Conservation (phyloP, 2,797 vertebrate genomes). For the Neosilurus hyrtlii region DNA sequence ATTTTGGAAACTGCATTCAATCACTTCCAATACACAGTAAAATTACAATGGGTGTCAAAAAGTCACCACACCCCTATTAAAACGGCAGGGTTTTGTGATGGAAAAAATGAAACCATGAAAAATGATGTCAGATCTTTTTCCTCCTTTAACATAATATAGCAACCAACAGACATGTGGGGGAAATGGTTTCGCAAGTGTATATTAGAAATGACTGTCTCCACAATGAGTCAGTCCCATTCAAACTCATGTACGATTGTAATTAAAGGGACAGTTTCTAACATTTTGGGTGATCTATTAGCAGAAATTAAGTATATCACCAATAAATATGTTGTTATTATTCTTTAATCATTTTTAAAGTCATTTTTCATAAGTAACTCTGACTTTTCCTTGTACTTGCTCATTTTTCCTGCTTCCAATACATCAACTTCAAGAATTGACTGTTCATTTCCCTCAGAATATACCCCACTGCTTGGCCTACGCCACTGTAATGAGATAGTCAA, state of each 20-base stretch:
- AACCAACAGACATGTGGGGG: neutral
- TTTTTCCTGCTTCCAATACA: no score
- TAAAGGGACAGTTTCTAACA: neutral
- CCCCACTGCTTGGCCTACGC: no score
- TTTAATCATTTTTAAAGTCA: no score
- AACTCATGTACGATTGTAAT: neutral
- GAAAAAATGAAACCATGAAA: neutral
- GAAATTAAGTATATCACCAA: no score
- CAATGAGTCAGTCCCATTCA: neutral
- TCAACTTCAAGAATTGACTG: no score
- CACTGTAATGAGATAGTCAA: no score
- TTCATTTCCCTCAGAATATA: no score
- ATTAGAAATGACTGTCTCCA: neutral
- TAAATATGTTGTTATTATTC: no score
- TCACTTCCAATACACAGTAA: conserved; percentile 51
- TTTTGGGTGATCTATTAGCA: no score
- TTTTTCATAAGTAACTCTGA: no score
- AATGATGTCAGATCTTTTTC: neutral
- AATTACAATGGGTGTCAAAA: neutral
- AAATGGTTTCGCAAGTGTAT: neutral
- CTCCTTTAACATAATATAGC: neutral
- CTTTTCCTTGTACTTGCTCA: no score
- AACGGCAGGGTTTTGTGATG: neutral
- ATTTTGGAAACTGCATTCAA: conserved; percentile 69
- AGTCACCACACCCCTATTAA: neutral